Percentiles rank a stretch among this genome's conserved stretches.
phyloP scores from a whole-genome alignment of 2,113 vertebrate species.

The Solea senegalensis region DNA sequence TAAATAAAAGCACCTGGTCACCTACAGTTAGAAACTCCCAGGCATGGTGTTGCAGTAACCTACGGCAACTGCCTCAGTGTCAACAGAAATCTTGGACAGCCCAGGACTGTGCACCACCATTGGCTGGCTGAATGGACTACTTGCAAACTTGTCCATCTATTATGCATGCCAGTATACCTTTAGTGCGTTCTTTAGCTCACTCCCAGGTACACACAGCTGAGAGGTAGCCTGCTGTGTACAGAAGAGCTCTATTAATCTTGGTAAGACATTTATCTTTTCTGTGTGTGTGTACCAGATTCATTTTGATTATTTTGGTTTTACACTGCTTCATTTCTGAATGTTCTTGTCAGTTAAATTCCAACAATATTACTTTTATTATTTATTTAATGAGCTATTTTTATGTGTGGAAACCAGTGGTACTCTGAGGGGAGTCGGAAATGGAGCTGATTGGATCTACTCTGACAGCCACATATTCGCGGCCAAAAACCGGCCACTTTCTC shows the following conservation, averaged over 20 bases:
- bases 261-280: conserved; percentile 45
- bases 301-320: not conserved
- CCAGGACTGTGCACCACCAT: conserved; percentile 50
- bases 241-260: conserved; percentile 16
- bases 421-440: conserved; percentile 71
- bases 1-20: conserved; percentile 46
- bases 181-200: conserved; percentile 69
- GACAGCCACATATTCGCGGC: conserved; percentile 81
- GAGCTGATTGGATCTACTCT: conserved; percentile 86
- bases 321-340: not conserved
- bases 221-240: conserved; percentile 23
- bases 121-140: conserved; percentile 74
- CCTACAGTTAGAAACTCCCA: conserved; percentile 51
- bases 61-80: conserved; percentile 77
- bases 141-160: conserved; percentile 73
- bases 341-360: not conserved
- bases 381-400: not conserved
- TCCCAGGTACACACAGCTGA: conserved; percentile 66
- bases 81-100: conserved; percentile 75
- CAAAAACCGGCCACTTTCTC: conserved; percentile 84
- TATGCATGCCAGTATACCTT: conserved; percentile 76
- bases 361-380: not conserved
- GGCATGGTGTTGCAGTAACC: conserved; percentile 57
- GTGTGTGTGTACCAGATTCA: too few species aligned
- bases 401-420: not conserved